Percentiles rank a stretch among this genome's conserved stretches.
Evolutionary conservation across 2,113 vertebrate genomes (phyloP).

Genomic region (Chamaetylas fuelleborni): DNA sequence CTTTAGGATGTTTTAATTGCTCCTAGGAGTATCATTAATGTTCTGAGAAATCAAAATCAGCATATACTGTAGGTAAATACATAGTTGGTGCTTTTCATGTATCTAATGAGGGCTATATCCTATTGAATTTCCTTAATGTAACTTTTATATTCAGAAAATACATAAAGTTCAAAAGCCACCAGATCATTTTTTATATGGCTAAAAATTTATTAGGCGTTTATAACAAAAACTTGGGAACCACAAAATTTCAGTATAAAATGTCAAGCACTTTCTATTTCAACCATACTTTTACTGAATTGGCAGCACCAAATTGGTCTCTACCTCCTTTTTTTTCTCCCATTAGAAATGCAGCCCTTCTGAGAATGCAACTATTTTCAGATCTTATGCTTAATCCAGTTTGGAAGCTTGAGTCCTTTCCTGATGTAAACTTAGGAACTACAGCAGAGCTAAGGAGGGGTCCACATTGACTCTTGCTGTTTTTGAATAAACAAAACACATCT

Average conservation of each 20-base stretch:
- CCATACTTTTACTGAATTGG: not conserved
- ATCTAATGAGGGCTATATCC: not conserved
- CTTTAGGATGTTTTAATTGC: not conserved
- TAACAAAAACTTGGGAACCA: not conserved
- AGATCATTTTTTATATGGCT: not conserved
- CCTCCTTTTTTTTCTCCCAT: not conserved
- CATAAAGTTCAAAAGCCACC: not conserved
- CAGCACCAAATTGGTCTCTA: not conserved
- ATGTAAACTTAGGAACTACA: not conserved
- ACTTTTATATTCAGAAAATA: not conserved
- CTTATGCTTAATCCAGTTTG: not conserved
- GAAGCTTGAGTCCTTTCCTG: not conserved
- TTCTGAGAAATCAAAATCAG: not conserved
- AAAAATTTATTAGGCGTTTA: constrained; percentile 26
- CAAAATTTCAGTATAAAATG: not conserved
- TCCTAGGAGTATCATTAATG: not conserved
- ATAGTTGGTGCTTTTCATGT: not conserved
- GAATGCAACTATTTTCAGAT: not conserved
- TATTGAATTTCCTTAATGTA: not conserved
- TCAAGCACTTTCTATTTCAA: not conserved
- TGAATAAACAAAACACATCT: not conserved
- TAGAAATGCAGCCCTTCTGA: not conserved
- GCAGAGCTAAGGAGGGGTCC: not conserved
- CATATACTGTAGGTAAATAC: not conserved
- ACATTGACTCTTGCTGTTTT: not conserved